Evolutionary conservation across 2,113 vertebrate genomes (phyloP).

Genomic region (Mastomys natalensis): DNA sequence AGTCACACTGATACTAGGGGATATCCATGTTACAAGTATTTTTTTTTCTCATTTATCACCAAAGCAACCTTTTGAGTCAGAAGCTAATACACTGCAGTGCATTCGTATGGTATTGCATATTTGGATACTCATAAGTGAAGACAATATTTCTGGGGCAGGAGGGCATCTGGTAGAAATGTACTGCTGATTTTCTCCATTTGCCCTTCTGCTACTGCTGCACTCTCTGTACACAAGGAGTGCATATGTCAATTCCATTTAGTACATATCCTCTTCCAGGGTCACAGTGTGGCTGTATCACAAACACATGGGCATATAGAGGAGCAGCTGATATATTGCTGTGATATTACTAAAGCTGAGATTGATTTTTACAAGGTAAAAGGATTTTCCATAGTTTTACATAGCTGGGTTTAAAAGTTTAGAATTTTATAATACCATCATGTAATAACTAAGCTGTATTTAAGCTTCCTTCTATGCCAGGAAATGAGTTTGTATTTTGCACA

Average conservation of each 20-base stretch:
- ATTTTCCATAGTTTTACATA: neutral
- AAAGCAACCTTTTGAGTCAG: neutral
- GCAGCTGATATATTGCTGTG: neutral
- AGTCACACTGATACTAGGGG: neutral
- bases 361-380: neutral
- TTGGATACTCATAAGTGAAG: neutral
- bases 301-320: neutral
- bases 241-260: neutral
- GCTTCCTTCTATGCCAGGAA: neutral
- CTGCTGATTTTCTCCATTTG: rapidly evolving
- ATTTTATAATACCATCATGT: conserved; percentile 1
- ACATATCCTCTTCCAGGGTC: neutral
- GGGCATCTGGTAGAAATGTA: neutral
- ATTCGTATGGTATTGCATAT: neutral
- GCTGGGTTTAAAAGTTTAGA: neutral
- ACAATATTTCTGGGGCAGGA: neutral
- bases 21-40: neutral
- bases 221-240: neutral
- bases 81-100: neutral
- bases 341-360: neutral
- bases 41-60: neutral
- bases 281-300: neutral
- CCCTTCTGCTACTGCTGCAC: neutral
- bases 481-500: conserved; percentile 2
- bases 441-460: neutral